These are phyloP conservation scores for Pseudochromis fuscus DNA, from an alignment of 2,797 vertebrate species.

Conservation along the genomic window DNA sequence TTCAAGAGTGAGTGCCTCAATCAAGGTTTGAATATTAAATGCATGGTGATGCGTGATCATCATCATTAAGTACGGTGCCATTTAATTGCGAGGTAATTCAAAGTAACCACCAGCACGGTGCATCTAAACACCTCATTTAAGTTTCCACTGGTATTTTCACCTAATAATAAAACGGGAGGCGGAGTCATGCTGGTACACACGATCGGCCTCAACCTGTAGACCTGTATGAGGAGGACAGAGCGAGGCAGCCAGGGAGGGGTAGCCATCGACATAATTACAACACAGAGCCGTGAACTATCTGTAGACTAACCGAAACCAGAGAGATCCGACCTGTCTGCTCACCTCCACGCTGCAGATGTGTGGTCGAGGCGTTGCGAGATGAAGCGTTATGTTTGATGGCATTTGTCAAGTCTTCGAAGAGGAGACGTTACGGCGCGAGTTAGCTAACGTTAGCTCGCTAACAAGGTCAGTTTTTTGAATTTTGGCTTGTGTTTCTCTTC, in stretches of 20 bases:
- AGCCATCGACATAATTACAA: constrained; percentile 54
- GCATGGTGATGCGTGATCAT: not conserved
- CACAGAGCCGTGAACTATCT: constrained; percentile 48
- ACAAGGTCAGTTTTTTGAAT: constrained; percentile 84
- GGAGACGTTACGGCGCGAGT: constrained; percentile 71
- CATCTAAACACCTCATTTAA: not conserved
- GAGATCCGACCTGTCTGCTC: not conserved
- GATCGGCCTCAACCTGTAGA: constrained; percentile 78
- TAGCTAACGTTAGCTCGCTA: constrained; percentile 82
- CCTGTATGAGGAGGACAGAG: constrained; percentile 69
- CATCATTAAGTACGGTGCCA: not conserved
- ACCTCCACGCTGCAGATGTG: not conserved
- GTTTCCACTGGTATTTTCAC: constrained; percentile 42
- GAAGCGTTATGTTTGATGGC: constrained; percentile 73
- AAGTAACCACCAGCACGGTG: not conserved
- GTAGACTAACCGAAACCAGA: constrained; percentile 28
- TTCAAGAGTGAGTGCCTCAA: not conserved
- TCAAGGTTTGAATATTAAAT: constrained; percentile 9
- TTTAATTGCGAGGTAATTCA: constrained; percentile 4
- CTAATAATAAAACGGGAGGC: constrained; percentile 63
- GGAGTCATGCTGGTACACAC: constrained; percentile 66
- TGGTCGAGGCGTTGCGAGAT: constrained; percentile 15
- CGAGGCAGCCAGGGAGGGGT: constrained; percentile 71
- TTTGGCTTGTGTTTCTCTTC: constrained; percentile 28
- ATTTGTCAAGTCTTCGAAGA: constrained; percentile 69